Base-by-base conservation (phyloP, 2,888 invertebrate species). In the Brachylomia viminalis region DNA sequence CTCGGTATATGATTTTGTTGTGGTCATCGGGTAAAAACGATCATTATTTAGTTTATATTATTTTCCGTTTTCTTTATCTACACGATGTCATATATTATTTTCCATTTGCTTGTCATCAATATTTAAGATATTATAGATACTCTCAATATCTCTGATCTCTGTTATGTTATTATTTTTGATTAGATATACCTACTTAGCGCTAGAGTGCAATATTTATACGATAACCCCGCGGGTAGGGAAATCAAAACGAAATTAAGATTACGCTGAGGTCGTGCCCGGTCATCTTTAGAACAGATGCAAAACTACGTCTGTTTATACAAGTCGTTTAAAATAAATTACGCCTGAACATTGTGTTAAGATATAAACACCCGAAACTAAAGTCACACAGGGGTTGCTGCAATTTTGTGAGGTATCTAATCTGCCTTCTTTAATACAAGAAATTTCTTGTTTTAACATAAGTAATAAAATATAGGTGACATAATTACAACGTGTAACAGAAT, bases 171-270 rank as follows among this genome's bases (percentile, higher is more conserved):
- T 80, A 69, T 59, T 69, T 59, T 33, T 66, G 61, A 27, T 79
- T 27, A n/a, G n/a, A n/a, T n/a, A 52, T 83, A 59, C 59, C 33
- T 59, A 71, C 33, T 52, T 78, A 61, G 74, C 61, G 67, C 76
- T 76, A 52, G 70, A 47, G 67, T 73, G 70, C 71, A 82, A 47
- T n/a, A 66, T 64, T 61, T 62, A 67, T 47, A 62, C 72, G 84
- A 84, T 84, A 86, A 84, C 77, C 86, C 68, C 11, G 54, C 73
- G 77, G 59, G 65, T 72, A 78, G 67, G 74, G 59, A 86, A 84
- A 80, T 80, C 73, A 67, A 68, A 72, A 77, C 72, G 68, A 84
- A 83, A 75, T 77, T 68, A 80, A 84, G 84, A 83, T 83, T 76
- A 72, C 64, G 23, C 49, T 20, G n/a, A 81, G 77, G 77, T 81